phyloP scores from a whole-genome alignment of 2,888 invertebrate species.

The Sinohyriopsis cumingii region DNA sequence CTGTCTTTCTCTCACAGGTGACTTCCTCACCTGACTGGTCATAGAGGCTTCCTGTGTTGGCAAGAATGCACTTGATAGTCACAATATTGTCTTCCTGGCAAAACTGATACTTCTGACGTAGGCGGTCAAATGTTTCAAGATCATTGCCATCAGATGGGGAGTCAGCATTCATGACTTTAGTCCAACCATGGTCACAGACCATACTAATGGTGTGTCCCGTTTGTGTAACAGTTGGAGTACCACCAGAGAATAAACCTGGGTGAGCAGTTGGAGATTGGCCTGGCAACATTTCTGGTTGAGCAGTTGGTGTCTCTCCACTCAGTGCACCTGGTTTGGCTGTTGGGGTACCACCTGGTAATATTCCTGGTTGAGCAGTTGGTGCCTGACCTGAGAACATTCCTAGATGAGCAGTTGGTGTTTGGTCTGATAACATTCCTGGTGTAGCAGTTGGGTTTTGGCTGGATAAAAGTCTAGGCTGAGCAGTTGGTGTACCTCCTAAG shows the following conservation, averaged over 20 bases:
- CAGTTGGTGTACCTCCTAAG: slow-evolving; percentile 27
- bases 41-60: slow-evolving; percentile 27
- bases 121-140: slow-evolving; percentile 39
- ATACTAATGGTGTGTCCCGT: slow-evolving; percentile 11
- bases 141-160: slow-evolving; percentile 48
- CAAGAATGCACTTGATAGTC: slow-evolving; percentile 36
- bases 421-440: slow-evolving; percentile 19
- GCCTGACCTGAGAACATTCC: slow-evolving; percentile 8
- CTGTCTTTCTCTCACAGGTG: slow-evolving; percentile 76
- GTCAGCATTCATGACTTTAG: slow-evolving; percentile 45
- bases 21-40: slow-evolving; percentile 42
- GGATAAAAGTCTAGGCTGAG: slow-evolving; percentile 17
- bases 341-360: slow-evolving; percentile 3
- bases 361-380: slow-evolving; percentile 17
- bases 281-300: not conserved
- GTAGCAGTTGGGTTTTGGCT: slow-evolving; percentile 26
- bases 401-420: slow-evolving; percentile 23
- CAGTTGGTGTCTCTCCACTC: not conserved
- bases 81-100: slow-evolving; percentile 46
- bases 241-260: not conserved
- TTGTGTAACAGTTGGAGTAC: not conserved
- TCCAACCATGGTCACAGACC: slow-evolving; percentile 55
- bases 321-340: slow-evolving; percentile 1
- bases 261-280: slow-evolving; percentile 1
- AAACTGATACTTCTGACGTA: slow-evolving; percentile 46